Evolutionary conservation across 2,113 vertebrate genomes (phyloP).

Genomic region (Brachirus orientalis): DNA sequence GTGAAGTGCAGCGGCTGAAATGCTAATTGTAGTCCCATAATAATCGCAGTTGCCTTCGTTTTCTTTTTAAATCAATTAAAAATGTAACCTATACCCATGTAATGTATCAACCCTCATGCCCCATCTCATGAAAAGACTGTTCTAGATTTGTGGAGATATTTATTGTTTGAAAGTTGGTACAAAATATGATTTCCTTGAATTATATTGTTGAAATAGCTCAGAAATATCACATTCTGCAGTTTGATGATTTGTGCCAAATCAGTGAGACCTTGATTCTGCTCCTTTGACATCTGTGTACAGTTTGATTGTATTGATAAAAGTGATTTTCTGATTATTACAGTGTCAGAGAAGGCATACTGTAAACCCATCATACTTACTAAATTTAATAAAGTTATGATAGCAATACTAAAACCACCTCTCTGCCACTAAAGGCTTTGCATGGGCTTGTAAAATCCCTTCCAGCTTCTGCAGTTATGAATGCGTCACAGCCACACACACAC

Average conservation of each 20-base stretch:
- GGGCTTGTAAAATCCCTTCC: constrained; percentile 42
- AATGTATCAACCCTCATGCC: not conserved
- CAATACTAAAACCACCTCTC: constrained; percentile 54
- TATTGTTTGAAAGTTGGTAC: not conserved
- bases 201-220: constrained; percentile 13
- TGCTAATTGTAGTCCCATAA: not conserved
- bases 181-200: not conserved
- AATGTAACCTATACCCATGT: constrained; percentile 1
- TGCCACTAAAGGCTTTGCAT: constrained; percentile 70
- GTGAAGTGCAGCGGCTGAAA: constrained; percentile 21
- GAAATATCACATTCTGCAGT: constrained; percentile 15
- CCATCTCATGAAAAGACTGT: not conserved
- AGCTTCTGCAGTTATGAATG: constrained; percentile 41
- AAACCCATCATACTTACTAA: not conserved
- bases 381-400: constrained; percentile 5
- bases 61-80: not conserved
- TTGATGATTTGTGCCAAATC: constrained; percentile 48
- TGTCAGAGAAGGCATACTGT: constrained; percentile 14
- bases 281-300: constrained; percentile 20
- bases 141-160: no score
- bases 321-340: not conserved
- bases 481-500: constrained; percentile 23
- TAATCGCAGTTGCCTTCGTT: not conserved
- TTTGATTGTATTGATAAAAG: constrained; percentile 21
- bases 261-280: constrained; percentile 9